These are phyloP conservation scores for Turnix velox DNA, from an alignment of 2,113 vertebrate species.

Conservation along the genomic window DNA sequence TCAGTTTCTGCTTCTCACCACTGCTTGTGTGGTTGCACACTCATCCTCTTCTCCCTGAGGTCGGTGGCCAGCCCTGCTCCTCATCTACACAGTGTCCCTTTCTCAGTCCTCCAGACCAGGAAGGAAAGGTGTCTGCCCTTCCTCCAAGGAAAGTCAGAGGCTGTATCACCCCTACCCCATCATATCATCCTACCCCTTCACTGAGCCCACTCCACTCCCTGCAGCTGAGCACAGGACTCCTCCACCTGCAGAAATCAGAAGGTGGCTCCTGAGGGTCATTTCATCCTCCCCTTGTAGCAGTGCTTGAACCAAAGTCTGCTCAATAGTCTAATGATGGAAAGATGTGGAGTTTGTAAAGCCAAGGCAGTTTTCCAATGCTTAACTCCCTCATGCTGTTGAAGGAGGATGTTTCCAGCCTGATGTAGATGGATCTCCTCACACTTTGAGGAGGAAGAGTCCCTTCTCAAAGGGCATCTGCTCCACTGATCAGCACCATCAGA, in stretches of 20 bases:
- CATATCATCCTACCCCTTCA: neutral
- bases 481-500: neutral
- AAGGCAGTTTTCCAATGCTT: neutral
- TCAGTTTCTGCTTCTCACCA: neutral
- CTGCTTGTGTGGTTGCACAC: fast-evolving
- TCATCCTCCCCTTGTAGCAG: neutral
- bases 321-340: neutral
- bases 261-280: neutral
- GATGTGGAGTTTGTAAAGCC: neutral
- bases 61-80: neutral
- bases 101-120: neutral
- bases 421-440: neutral
- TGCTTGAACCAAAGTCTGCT: neutral
- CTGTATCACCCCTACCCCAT: neutral
- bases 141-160: neutral
- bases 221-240: fast-evolving
- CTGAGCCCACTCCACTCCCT: neutral
- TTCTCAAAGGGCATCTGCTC: neutral
- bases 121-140: neutral
- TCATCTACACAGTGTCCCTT: neutral
- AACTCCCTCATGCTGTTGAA: neutral
- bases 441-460: neutral
- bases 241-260: neutral
- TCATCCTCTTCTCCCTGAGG: neutral
- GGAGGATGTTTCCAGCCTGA: neutral